Base-by-base conservation (phyloP, 2,888 invertebrate species). In the Tanypteryx hageni region DNA sequence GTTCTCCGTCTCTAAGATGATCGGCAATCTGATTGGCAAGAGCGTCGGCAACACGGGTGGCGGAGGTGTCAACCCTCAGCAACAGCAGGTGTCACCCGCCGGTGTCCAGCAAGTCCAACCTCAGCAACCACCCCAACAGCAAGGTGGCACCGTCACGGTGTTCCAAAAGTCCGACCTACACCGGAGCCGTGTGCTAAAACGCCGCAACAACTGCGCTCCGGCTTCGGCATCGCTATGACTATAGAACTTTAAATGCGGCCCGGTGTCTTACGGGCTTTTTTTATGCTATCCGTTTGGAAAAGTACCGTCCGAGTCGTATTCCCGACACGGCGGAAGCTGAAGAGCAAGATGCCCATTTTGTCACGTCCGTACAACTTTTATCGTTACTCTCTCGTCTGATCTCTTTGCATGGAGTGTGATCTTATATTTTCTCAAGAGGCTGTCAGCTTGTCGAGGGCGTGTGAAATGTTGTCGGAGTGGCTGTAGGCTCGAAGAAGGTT, bases 1-100 rank as follows among this genome's bases (percentile, higher is more conserved):
- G 95, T 97, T 97, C 95, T 97, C 97, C 92, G 97, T 97, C 81
- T 97, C 97, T 59, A 97, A 97, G 95, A 97, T 98, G 97, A 96
- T 98, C 93, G 97, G 97, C 92, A 97, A 97, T 13, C 95, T 97
- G 93, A 97, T 97, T 94, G 97, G 97, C 68, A 95, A 95, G 93
- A 93, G 93, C n/a, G 89, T 81, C 13, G 58, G 81, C 11, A 56
- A 22, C 11, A 44, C 31, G 9, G 68, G 11, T 22, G 82, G 58
- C 4, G 44, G 64, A 5, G 44, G 64, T 27, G 61, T 11, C 22
- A 59, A 27, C 56, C 31, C 31, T 14, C 27, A 31, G 3, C 64
- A 92, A 76, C 92, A 84, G 76, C 76, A 57, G 61, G 31, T 64
- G 14, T 64, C 86, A 13, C 31, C 84, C 11, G 61, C 59, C 22